Evolutionary conservation across 2,888 invertebrate genomes (phyloP).

Genomic region (Tipula vernalis): DNA sequence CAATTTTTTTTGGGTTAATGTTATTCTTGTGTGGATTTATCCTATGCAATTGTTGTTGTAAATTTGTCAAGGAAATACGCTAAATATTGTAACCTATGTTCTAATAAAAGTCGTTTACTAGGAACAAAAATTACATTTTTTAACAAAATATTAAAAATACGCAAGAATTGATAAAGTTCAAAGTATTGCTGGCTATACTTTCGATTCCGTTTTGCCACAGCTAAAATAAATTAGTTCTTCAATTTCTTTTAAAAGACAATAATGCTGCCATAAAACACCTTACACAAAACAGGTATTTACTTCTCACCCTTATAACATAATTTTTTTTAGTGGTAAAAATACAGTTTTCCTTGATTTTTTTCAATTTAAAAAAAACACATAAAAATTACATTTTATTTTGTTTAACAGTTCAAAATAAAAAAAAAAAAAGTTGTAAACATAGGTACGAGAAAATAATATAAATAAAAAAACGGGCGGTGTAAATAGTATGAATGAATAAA

Average conservation of each 20-base stretch:
- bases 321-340: not conserved
- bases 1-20: too few species aligned
- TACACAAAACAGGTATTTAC: not conserved
- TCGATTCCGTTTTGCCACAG: too few species aligned
- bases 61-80: too few species aligned
- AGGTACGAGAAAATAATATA: not conserved
- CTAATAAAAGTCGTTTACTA: too few species aligned
- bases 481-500: slow-evolving; percentile 10
- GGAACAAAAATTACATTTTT: too few species aligned
- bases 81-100: too few species aligned
- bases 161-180: too few species aligned
- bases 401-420: not conserved
- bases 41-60: too few species aligned
- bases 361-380: not conserved
- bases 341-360: not conserved
- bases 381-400: not conserved
- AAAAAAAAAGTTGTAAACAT: not conserved
- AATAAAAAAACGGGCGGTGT: not conserved
- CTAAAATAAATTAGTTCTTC: too few species aligned
- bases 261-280: not conserved
- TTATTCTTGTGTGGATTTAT: too few species aligned
- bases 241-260: not conserved
- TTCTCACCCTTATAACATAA: not conserved
- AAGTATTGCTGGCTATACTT: too few species aligned
- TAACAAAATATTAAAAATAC: too few species aligned